Percentiles rank a stretch among this genome's conserved stretches.
phyloP scores from a whole-genome alignment of 2,113 vertebrate genomes.

The Lagopus leucura region DNA sequence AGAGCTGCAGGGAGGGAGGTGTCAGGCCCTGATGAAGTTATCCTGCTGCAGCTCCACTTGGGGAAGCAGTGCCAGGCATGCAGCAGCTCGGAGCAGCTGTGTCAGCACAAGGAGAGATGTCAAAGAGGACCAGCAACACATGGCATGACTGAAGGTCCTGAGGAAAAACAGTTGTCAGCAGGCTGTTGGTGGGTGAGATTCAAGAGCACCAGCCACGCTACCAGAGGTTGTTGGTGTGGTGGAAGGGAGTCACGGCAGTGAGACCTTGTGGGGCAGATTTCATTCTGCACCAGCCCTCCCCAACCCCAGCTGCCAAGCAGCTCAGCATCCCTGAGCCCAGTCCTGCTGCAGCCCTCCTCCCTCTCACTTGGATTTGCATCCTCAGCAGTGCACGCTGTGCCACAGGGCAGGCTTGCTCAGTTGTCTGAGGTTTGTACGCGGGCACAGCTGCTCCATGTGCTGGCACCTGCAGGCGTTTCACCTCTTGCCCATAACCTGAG shows the following conservation, averaged over 20 bases:
- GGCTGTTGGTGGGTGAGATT: background rate
- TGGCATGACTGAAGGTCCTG: background rate
- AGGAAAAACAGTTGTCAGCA: background rate
- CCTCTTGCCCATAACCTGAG: background rate
- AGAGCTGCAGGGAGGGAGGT: background rate
- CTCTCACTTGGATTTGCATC: rapidly evolving
- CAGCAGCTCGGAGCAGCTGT: background rate
- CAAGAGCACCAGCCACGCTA: background rate
- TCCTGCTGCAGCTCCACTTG: background rate
- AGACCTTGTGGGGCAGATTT: background rate
- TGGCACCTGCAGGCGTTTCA: rapidly evolving
- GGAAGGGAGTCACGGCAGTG: background rate
- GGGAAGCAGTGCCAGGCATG: background rate
- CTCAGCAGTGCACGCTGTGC: rapidly evolving
- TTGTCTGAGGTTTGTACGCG: rapidly evolving
- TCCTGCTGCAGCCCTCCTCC: background rate
- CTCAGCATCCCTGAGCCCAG: rapidly evolving
- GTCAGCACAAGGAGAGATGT: background rate
- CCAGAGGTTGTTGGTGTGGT: background rate
- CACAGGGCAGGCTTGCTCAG: rapidly evolving
- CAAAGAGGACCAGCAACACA: background rate
- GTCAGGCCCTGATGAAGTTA: background rate
- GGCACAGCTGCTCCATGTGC: rapidly evolving
- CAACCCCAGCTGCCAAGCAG: background rate
- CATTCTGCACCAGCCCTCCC: background rate